Evolutionary conservation across 2,113 vertebrate genomes (phyloP).

Genomic region (Hemicordylus capensis): DNA sequence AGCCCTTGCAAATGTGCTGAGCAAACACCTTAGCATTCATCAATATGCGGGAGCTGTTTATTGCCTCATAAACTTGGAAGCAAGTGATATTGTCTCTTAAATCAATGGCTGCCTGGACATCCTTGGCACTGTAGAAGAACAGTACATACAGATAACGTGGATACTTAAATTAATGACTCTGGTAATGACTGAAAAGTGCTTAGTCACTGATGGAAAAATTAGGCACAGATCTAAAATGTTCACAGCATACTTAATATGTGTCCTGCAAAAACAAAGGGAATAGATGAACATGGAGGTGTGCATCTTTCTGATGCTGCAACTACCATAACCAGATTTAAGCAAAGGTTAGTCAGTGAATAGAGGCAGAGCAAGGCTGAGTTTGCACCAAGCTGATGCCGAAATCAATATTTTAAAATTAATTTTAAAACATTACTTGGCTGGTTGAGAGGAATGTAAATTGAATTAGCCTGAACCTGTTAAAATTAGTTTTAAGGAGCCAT

Average conservation of each 20-base stretch:
- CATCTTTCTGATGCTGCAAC: background rate
- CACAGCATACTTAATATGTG: background rate
- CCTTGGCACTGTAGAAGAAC: constrained; percentile 64
- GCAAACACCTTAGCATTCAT: constrained; percentile 78
- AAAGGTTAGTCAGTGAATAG: background rate
- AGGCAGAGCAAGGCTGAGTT: constrained; percentile 28
- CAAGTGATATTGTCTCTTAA: constrained; percentile 81
- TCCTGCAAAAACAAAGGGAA: constrained; percentile 9
- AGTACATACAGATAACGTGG: constrained; percentile 58
- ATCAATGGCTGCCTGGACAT: constrained; percentile 73
- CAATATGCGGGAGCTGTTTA: constrained; percentile 81
- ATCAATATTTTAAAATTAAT: background rate
- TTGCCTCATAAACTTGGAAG: constrained; percentile 84
- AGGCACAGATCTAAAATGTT: constrained; percentile 33
- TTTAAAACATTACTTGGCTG: background rate
- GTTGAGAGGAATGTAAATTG: constrained; percentile 21
- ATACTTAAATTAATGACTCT: constrained; percentile 65
- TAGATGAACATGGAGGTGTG: background rate
- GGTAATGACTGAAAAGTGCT: constrained; percentile 62
- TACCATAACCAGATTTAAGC: constrained; percentile 31
- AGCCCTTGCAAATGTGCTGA: constrained; percentile 77
- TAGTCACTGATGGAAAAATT: constrained; percentile 59
- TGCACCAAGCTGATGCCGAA: constrained; percentile 2
- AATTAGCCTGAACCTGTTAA: background rate
- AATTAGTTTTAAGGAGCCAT: constrained; percentile 1